A percentile compares a stretch with the other conserved stretches of the same genome.
These are phyloP conservation scores for Apocheima hispidaria DNA, from an alignment of 2,888 invertebrate species.

Conservation along the genomic window DNA sequence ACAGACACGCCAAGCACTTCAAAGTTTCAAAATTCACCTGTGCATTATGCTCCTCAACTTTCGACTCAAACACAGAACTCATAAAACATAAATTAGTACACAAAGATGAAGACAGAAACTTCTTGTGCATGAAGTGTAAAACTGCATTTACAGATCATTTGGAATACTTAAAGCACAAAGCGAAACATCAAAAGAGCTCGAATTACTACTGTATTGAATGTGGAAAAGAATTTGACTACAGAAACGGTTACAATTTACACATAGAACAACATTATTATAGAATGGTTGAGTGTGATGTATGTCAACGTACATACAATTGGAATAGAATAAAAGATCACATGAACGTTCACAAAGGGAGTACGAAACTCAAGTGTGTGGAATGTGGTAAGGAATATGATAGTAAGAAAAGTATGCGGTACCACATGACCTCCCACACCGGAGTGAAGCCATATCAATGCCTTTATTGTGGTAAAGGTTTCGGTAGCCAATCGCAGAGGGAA, in stretches of 20 bases:
- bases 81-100: slow-evolving; percentile 50
- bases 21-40: slow-evolving; percentile 41
- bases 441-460: slow-evolving; percentile 52
- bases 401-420: slow-evolving; percentile 23
- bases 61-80: slow-evolving; percentile 47
- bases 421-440: slow-evolving; percentile 52
- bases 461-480: slow-evolving; percentile 55
- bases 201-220: slow-evolving; percentile 50
- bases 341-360: slow-evolving; percentile 2
- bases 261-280: slow-evolving; percentile 47
- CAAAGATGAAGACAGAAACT: slow-evolving; percentile 36
- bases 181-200: slow-evolving; percentile 33
- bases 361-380: slow-evolving; percentile 20
- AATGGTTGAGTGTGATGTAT: slow-evolving; percentile 30
- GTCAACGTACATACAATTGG: neutral
- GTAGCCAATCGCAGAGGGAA: neutral
- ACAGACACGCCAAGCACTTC: slow-evolving; percentile 29
- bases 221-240: slow-evolving; percentile 19
- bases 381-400: slow-evolving; percentile 13
- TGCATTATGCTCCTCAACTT: slow-evolving; percentile 44
- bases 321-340: slow-evolving; percentile 3
- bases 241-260: slow-evolving; percentile 40
- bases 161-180: slow-evolving; percentile 48
- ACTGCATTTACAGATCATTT: slow-evolving; percentile 50
- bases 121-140: slow-evolving; percentile 49